Conservation (phyloP, 2,113 vertebrate genomes). For the Corythornis madagascariensis region DNA sequence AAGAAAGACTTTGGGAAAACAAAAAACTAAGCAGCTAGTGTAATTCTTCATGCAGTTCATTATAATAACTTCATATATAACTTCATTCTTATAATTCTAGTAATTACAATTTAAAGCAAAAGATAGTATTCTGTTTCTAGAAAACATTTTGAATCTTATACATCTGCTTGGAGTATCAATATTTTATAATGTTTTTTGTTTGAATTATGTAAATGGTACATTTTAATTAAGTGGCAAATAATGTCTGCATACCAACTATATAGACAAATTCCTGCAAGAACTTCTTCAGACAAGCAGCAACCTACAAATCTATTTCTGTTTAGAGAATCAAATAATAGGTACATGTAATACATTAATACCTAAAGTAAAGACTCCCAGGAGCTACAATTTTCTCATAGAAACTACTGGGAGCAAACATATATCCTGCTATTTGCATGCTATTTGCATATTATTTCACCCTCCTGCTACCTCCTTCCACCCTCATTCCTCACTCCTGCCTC, state of each 20-base stretch:
- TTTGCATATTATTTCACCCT: background rate
- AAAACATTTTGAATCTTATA: background rate
- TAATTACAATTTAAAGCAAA: background rate
- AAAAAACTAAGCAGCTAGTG: background rate
- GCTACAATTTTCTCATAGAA: background rate
- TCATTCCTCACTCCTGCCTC: accelerated
- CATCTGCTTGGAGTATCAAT: background rate
- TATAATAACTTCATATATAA: background rate
- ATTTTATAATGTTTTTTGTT: background rate
- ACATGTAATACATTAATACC: background rate
- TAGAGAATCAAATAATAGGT: background rate
- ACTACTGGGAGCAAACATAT: background rate
- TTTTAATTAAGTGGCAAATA: background rate
- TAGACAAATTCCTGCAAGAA: background rate
- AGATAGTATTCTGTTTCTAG: background rate
- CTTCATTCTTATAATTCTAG: background rate
- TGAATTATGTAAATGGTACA: background rate
- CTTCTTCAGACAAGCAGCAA: background rate
- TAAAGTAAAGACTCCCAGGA: background rate
- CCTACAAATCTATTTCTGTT: background rate
- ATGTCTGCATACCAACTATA: background rate
- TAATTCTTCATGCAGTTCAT: background rate
- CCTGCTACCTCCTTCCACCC: accelerated
- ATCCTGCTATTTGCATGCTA: background rate
- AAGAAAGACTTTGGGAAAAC: background rate